A percentile compares a stretch with the other conserved stretches of the same genome.
phyloP scores from a whole-genome alignment of 2,797 vertebrate species.

The Oceanodroma leucorhoa region DNA sequence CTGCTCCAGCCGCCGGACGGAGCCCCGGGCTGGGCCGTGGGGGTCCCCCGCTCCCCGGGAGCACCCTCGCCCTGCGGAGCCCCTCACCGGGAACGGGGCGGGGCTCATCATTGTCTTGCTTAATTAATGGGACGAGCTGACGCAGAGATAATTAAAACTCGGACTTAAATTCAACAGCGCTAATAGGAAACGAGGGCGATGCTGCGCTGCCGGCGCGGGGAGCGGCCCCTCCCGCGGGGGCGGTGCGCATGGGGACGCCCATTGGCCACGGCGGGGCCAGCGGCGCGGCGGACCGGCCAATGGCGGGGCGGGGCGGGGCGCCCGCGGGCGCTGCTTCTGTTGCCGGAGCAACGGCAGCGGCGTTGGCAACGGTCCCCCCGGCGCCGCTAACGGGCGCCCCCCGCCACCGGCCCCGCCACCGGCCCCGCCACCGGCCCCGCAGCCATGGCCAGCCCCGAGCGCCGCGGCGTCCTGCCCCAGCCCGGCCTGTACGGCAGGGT shows the following conservation, averaged over 20 bases:
- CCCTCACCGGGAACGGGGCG: neutral
- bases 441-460: neutral
- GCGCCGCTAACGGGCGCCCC: too few relatives aligned
- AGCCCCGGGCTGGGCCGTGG: neutral
- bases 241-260: neutral
- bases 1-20: neutral
- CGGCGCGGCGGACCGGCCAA: neutral
- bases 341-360: neutral
- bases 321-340: neutral
- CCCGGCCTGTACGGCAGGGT: neutral
- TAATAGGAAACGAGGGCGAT: neutral
- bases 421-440: neutral
- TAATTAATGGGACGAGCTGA: neutral
- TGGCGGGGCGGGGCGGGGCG: neutral
- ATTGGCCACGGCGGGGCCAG: neutral
- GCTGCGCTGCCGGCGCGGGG: neutral
- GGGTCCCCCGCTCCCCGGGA: neutral
- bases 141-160: neutral
- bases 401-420: neutral
- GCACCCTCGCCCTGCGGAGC: neutral
- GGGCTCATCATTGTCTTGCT: neutral
- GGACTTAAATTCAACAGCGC: neutral
- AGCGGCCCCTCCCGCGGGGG: neutral
- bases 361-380: neutral
- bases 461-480: neutral